Evolutionary conservation across 30 jellyfish, hydroid and myxozoan genomes (phyloP).

Genomic region (Aurelia aurita): DNA sequence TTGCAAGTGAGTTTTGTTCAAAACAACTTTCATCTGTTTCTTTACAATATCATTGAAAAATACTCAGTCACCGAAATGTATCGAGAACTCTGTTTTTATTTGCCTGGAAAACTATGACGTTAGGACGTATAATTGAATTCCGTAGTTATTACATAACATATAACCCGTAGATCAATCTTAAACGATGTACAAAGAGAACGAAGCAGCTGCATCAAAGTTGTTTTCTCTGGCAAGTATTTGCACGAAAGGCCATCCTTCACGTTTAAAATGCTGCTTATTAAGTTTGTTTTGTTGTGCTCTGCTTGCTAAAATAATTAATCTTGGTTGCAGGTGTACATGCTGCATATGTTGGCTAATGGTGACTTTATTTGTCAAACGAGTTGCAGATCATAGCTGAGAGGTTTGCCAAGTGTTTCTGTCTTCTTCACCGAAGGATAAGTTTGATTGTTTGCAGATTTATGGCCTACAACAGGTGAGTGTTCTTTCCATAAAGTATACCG

Average conservation of each 20-base stretch:
- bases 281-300: background rate
- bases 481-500: too few species aligned
- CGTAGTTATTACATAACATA: background rate
- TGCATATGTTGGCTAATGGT: background rate
- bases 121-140: too few species aligned
- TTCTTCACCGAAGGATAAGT: background rate
- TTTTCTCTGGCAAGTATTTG: background rate
- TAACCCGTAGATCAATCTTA: background rate
- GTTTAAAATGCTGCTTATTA: background rate
- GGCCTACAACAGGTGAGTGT: too few species aligned
- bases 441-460: too few species aligned
- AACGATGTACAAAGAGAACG: background rate
- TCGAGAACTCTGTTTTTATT: too few species aligned
- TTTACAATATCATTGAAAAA: too few species aligned
- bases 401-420: background rate
- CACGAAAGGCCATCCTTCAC: background rate
- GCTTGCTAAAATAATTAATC: background rate
- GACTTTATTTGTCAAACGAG: too few species aligned
- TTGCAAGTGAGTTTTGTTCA: too few species aligned
- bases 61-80: too few species aligned
- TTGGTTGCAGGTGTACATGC: slow-evolving; percentile 33
- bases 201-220: background rate
- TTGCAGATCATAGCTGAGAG: background rate
- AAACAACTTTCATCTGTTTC: too few species aligned
- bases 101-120: too few species aligned